Base-by-base conservation (phyloP, 2,888 invertebrate species). In the Amphipyra tragopoginis region DNA sequence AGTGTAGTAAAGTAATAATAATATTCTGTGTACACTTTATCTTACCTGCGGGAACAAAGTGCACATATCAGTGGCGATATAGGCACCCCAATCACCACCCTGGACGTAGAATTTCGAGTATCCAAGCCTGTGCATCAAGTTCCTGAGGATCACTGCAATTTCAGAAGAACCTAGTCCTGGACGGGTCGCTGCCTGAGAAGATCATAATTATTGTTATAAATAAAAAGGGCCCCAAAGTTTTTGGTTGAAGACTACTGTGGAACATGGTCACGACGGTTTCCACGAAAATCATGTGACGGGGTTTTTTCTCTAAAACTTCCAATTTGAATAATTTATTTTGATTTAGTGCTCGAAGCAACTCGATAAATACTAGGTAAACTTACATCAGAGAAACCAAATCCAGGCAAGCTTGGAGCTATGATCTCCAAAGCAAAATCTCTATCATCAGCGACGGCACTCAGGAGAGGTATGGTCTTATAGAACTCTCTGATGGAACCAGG, bases 401-500 rank as follows among this genome's bases (percentile, higher is more conserved):
- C 85, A 5, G 83, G 83, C 7, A 85, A 38, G 39, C 80, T 83
- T 0, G 85, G 82, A 29, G 60, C 79, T 11, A 85, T 75, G 7
- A 82, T 76, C 21, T 84, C 89, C 0, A 81, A 14, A 1, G 69
- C 79, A 7, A 77, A 78, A 34, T 75, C 60, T 21, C 78, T 62
- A 9, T 51, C 15, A 0, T 34, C 47, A 15, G 51, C 47, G 1
- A 42, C 36, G 0, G 56, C 26, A 0, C 72, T 75, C n/a, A 81
- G 58, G 5, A 39, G 29, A 0, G 78, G 79, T 2, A 81, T 67
- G 0, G 69, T 42, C 64, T 96, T 96, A 79, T 96, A 96, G 84
- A 97, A 97, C 89, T 97, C 97, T 26, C 96, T 90, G 0, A 97
- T 91, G 2, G 96, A 97, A 0, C 97, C 97, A 0, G 97, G 97